Evolutionary conservation across 2,888 invertebrate genomes (phyloP).

Genomic region (Clunio marinus): DNA sequence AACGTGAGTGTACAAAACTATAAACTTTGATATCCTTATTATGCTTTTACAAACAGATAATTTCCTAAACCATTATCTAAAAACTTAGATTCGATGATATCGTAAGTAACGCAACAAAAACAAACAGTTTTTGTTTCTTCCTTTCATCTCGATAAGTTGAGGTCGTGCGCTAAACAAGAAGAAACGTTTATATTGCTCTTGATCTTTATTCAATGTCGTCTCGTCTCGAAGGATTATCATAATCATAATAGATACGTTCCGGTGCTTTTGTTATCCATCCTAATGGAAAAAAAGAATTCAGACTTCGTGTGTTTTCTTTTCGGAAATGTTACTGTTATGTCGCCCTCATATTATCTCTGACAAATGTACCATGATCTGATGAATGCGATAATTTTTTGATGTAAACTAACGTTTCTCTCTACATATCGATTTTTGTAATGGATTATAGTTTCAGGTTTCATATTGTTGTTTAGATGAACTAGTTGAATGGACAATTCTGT

Average conservation of each 20-base stretch:
- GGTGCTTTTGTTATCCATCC: not conserved
- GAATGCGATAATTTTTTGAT: conserved; percentile 7
- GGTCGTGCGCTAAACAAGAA: not conserved
- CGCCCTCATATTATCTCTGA: conserved; percentile 7
- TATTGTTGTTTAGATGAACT: not conserved
- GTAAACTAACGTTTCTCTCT: not conserved
- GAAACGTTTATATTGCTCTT: not conserved
- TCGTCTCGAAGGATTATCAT: conserved; percentile 29
- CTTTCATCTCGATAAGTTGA: not conserved
- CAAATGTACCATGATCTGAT: conserved; percentile 27
- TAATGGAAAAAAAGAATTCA: not conserved
- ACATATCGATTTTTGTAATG: conserved; percentile 13
- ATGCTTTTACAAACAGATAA: no score
- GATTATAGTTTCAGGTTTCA: not conserved
- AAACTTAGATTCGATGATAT: no score
- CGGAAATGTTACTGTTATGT: not conserved
- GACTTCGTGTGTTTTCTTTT: not conserved
- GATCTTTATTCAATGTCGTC: not conserved
- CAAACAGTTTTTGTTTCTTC: not conserved
- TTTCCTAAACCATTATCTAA: no score
- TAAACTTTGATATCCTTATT: no score
- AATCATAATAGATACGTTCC: conserved; percentile 4
- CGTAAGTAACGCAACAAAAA: conserved; percentile 1
- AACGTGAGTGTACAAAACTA: no score
- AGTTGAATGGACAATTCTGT: not conserved